These are phyloP conservation scores for Poeciliopsis turrubarensis DNA, from an alignment of 2,113 vertebrate genomes.

Conservation along the genomic window DNA sequence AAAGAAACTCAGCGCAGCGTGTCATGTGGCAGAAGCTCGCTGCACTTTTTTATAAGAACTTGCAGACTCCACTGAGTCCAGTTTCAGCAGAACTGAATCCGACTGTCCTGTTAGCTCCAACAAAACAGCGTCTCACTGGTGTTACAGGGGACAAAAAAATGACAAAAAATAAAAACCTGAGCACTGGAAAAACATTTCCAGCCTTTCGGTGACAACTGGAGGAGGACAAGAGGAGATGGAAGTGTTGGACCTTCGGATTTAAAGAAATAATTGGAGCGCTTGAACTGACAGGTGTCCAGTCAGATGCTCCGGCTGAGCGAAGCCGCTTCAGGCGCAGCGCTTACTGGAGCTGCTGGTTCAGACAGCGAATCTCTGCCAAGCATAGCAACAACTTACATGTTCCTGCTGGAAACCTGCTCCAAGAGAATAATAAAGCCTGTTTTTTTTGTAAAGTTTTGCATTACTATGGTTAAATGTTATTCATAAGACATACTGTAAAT, in stretches of 20 bases:
- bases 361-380: constrained; percentile 6
- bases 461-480: too few species aligned
- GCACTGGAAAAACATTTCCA: constrained; percentile 4
- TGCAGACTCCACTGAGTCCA: neutral
- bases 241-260: constrained; percentile 6
- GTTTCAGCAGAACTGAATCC: neutral
- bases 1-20: neutral
- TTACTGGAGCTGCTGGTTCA: constrained; percentile 10
- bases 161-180: constrained; percentile 6
- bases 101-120: neutral
- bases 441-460: too few species aligned
- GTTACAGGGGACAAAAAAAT: neutral
- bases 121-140: neutral
- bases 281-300: constrained; percentile 19
- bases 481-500: neutral
- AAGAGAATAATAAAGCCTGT: too few species aligned
- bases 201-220: neutral
- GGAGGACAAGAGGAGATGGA: constrained; percentile 6
- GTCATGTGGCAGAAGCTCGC: neutral
- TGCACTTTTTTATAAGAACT: neutral
- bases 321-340: constrained; percentile 1
- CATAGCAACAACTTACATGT: constrained; percentile 1
- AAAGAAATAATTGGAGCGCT: constrained; percentile 12
- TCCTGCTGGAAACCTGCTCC: neutral
- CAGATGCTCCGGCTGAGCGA: constrained; percentile 7